Base-by-base conservation (phyloP, 2,888 invertebrate species). In the Phymatocera aterrima region DNA sequence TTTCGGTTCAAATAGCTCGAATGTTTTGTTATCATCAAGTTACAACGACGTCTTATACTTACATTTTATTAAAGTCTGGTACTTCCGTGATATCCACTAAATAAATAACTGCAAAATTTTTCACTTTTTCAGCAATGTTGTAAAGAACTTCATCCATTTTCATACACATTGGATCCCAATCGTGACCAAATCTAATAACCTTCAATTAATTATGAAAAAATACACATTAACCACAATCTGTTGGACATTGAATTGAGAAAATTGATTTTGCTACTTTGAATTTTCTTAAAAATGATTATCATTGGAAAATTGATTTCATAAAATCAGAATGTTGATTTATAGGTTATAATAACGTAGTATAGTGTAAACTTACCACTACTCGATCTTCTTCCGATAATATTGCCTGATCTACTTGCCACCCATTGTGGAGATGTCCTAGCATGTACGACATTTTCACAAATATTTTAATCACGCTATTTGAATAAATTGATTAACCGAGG, bases 91-190 rank as follows among this genome's bases (percentile, higher is more conserved):
- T 99, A 88, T 99, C 99, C 1, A 99, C 99, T 64, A 99, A 92
- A 90, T 99, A 99, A 79, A 99, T 96, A 21, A 98, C 98, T 0
- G 99, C 99, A 92, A 99, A 99, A 90, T 99, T 99, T 91, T 99
- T 99, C 2, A 99, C 97, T 93, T 99, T 99, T 87, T 98, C 98
- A 0, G 98, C 98, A 77, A 98, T 98, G 87, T 97, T 97, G 91
- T 98, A 98, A 54, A 98, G 91, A 0, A 98, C 97, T 93, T 99
- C 99, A 87, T 99, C 99, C 99, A 99, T 99, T 92, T 99, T 98
- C 99, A 99, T 99, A 89, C 99, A 99, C 0, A 98, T 98, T 0
- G 99, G 99, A 90, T 99, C 99, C 99, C 99, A 99, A 93, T 99
- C 99, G 90, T 99, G 99, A 0, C 99, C 99, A 91, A 99, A 99